Evolutionary conservation across 2,888 invertebrate genomes (phyloP).

Genomic region (Elegia similella): DNA sequence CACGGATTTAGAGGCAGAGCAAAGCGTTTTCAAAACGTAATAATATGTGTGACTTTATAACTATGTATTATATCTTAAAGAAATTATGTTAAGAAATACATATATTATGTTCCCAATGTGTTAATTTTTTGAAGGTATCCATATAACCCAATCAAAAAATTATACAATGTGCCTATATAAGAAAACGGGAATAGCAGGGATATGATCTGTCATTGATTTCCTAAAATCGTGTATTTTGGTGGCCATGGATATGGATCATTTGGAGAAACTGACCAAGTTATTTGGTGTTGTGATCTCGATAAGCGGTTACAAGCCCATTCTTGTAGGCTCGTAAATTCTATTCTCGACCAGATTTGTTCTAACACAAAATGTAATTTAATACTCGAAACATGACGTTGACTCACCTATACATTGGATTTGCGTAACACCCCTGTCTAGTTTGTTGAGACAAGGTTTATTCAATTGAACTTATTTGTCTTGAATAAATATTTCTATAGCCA

Average conservation of each 20-base stretch:
- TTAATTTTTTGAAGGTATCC: too few relatives aligned
- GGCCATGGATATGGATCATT: slow-evolving; percentile 35
- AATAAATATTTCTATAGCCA: slow-evolving; percentile 17
- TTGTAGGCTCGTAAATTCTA: slow-evolving; percentile 63
- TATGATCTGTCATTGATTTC: neutral
- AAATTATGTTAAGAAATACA: too few relatives aligned
- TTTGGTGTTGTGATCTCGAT: slow-evolving; percentile 50
- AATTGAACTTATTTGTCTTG: slow-evolving; percentile 16
- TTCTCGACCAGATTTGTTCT: slow-evolving; percentile 58
- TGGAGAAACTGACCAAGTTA: slow-evolving; percentile 55
- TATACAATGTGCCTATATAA: too few relatives aligned
- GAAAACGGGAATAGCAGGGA: neutral
- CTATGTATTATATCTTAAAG: too few relatives aligned
- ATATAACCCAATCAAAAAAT: too few relatives aligned
- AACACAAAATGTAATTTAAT: slow-evolving; percentile 65
- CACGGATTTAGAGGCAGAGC: too few relatives aligned
- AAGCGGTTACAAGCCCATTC: slow-evolving; percentile 54
- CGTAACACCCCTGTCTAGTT: slow-evolving; percentile 46
- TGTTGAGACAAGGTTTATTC: slow-evolving; percentile 23
- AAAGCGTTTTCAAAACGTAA: too few relatives aligned
- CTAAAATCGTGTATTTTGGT: slow-evolving; percentile 4
- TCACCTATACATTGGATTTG: slow-evolving; percentile 60
- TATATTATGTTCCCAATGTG: too few relatives aligned
- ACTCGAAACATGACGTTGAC: slow-evolving; percentile 57
- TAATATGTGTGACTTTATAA: too few relatives aligned